Conservation (phyloP, 2,888 invertebrate species). For the Mactromeris polynyma region DNA sequence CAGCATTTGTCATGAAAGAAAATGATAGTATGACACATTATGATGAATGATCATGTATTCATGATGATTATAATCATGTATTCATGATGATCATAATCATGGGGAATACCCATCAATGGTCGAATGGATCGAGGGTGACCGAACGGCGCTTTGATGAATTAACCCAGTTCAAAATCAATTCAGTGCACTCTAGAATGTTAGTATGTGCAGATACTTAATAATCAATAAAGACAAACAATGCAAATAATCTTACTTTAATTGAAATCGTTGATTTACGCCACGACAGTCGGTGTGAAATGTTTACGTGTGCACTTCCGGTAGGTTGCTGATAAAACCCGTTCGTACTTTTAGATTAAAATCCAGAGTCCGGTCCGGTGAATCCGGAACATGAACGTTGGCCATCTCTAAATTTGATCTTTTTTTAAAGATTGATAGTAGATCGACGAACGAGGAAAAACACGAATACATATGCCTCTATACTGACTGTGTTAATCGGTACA, state of each 20-base stretch:
- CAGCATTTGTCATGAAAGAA: neutral
- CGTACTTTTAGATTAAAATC: neutral
- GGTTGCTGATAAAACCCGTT: constrained; percentile 16
- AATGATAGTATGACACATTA: neutral
- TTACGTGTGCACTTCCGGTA: constrained; percentile 33
- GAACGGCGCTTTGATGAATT: neutral
- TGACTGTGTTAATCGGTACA: too few species aligned
- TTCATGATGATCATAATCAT: too few species aligned
- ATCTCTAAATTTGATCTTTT: too few species aligned
- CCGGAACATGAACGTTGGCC: neutral
- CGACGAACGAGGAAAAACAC: too few species aligned
- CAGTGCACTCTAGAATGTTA: neutral
- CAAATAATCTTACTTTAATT: neutral
- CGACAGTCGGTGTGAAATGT: neutral
- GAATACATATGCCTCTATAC: too few species aligned
- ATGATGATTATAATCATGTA: too few species aligned
- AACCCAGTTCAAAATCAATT: too few species aligned
- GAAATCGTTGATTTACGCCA: neutral
- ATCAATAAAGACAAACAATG: neutral
- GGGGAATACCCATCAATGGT: neutral
- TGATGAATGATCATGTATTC: too few species aligned
- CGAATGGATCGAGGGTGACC: neutral
- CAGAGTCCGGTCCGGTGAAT: neutral
- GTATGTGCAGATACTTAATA: neutral
- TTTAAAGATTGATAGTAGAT: too few species aligned